Evolutionary conservation across 2,113 vertebrate genomes (phyloP), one percentile per base, ranked within the genome.

Genomic region (Garra rufa): DNA sequence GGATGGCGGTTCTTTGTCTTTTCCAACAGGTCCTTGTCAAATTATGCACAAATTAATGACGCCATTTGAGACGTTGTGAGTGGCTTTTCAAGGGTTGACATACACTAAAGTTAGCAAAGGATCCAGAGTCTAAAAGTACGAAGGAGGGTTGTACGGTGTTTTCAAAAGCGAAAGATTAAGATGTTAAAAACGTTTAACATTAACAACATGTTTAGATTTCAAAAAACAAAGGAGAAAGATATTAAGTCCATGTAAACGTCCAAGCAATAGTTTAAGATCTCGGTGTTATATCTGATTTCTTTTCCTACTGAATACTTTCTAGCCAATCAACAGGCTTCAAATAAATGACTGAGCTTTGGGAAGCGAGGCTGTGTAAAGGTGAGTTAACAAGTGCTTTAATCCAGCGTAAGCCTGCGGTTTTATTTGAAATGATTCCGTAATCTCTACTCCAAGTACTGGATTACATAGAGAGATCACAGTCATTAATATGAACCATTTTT

Each of bases 361-460:
- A 65, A 46, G 43, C 4, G 17, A 65, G 15, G 24, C 52, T 46
- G 21, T 70, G 67, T 69, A 78, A 46, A 84, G 83, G 24, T 76
- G 73, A 76, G 55, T 69, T 55, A 28, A 43, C 65, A 80, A 85
- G 28, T 71, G 65, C 65, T 46, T 57, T 80, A 34, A 85, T 61
- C 63, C 67, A 15, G 6, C 11, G 1, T 44, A 85, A 85, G 61
- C 83, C 76, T 41, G 6, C 17, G 9, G 43, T n/a, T 48, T 3
- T 21, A 30, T 65, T 28, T 30, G 41, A 80, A 80, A 80, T 5
- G 3, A 44, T n/a, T 43, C 41, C 19, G 9, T 85, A 85, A 85
- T 85, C 83, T 71, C 83, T 41, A 67, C 52, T 10, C 81, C 76
- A 61, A 69, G 17, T 41, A 19, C 52, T 61, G 77, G 86, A 81